Base-by-base conservation (phyloP, 1,140 invertebrate genomes). In the Acromyrmex heyeri region DNA sequence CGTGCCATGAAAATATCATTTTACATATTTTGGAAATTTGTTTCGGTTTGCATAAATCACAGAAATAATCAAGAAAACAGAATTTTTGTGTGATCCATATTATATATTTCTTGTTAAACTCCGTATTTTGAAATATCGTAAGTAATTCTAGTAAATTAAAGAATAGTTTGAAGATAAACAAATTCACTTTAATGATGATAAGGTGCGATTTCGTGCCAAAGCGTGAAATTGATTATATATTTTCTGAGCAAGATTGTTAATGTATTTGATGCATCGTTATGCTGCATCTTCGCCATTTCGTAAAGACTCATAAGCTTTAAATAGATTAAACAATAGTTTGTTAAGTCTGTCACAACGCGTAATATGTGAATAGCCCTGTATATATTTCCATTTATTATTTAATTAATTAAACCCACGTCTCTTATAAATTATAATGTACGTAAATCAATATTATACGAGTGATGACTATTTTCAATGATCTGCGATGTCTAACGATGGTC, bases 221-320 rank as follows among this genome's bases (percentile, higher is more conserved):
- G 53, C 53, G 38, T 73, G 67, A 82, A 82, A 73, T 59, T 73
- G 14, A 82, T 27, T 81, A 38, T 44, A 70, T 2, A n/a, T 72
- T 30, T 61, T 61, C 14, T n/a, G 0, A 55, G 10, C 38, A 50
- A 61, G 67, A 82, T 59, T 48, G 7, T 27, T 72, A 59, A 14
- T 30, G 69, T 44, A 59, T 5, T 81, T n/a, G 50, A 44, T 53
- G 64, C 48, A 69, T 69, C 34, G 16, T 18, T 69, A 34, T 14
- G n/a, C 75, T 69, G 65, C 86, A 86, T 89, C 86, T 86, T 91
- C 85, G 83, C 88, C 77, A 83, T 82, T 76, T 73, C 86, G 38
- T 62, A 59, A 87, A 91, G 86, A 91, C 85, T 88, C 73, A 10
- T 88, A 89, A 93, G 93, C 92, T 93, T 93, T 93, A 93, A 93